Evolutionary conservation across 2,113 vertebrate genomes (phyloP), one percentile per base, ranked within the genome.

Genomic region (Uria aalge): DNA sequence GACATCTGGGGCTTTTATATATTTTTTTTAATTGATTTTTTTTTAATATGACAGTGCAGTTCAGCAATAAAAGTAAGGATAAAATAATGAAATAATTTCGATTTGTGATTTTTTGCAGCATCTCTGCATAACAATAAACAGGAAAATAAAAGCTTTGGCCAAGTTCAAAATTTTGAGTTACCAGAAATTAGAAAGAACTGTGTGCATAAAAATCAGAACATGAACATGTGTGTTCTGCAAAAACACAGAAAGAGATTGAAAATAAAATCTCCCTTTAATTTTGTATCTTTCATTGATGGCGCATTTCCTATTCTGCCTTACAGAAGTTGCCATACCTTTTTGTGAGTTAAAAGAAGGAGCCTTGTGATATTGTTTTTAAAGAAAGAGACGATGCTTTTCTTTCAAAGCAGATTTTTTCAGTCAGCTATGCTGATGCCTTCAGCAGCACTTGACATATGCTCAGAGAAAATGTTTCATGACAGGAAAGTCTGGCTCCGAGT

Each of bases 391-490:
- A 94, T 71, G 18, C 75, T 91, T 96, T 93, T 75, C 41, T 75
- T 93, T 83, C 60, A 94, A 95, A 95, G 60, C 57, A 95, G 47
- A 79, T 53, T 81, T 60, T 85, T 94, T 71, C 52, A 91, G 60
- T 60, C 88, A 75, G 34, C 43, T 77, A 43, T 56, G 40, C 21
- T 69, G 93, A 90, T 50, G 87, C 76, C 45, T 69, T 92, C 73
- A 95, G 43, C 60, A 90, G 50, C 27, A 85, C 48, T 92, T 96
- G 87, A 82, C 64, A 89, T 90, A 91, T 92, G 67, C 87, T 96
- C 36, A 72, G 26, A 92, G 48, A 68, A 93, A 88, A 94, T 74
- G 66, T 24, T 80, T 32, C 55, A 38, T 82, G 91, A 81, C 36
- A 94, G 59, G 88, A 59, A 88, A 96, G 47, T 67, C 86, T 97